Evolutionary conservation across 1,140 invertebrate species (phyloP).

Genomic region (Drosophila setifemur): DNA sequence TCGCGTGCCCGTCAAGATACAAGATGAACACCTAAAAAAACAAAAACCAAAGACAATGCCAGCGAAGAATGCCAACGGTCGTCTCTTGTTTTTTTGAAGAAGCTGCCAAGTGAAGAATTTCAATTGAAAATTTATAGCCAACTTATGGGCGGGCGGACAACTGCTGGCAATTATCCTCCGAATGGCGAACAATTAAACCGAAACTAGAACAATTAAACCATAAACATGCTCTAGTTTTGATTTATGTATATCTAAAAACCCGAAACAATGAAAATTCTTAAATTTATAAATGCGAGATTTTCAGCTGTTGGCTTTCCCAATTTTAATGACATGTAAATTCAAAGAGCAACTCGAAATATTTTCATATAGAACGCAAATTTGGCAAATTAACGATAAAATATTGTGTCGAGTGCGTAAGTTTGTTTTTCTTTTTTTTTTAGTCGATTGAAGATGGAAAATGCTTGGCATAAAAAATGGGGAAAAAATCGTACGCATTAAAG

Average conservation of each 20-base stretch:
- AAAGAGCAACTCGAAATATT: constrained; percentile 42
- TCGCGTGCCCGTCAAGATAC: constrained; percentile 51
- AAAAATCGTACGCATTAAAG: constrained; percentile 50
- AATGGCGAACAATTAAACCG: background rate
- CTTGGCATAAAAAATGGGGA: constrained; percentile 32
- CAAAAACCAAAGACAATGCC: constrained; percentile 30
- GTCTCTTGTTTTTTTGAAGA: constrained; percentile 20
- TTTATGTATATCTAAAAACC: no score
- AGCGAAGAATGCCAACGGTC: constrained; percentile 4
- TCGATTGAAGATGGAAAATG: constrained; percentile 26
- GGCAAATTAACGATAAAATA: constrained; percentile 69
- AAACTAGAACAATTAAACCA: background rate
- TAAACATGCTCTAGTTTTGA: no score
- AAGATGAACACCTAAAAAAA: constrained; percentile 10
- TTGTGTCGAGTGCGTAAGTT: constrained; percentile 44
- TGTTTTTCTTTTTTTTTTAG: constrained; percentile 53
- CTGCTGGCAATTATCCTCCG: background rate
- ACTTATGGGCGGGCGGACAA: constrained; percentile 29
- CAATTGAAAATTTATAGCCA: constrained; percentile 58
- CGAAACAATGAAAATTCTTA: background rate
- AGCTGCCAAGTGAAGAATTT: constrained; percentile 32
- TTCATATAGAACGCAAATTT: constrained; percentile 54
- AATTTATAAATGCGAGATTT: background rate
- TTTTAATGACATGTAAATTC: constrained; percentile 54
- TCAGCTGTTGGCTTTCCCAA: constrained; percentile 55